Base-by-base conservation (phyloP, 1,140 invertebrate species). In the Rhagoletis zephyria region DNA sequence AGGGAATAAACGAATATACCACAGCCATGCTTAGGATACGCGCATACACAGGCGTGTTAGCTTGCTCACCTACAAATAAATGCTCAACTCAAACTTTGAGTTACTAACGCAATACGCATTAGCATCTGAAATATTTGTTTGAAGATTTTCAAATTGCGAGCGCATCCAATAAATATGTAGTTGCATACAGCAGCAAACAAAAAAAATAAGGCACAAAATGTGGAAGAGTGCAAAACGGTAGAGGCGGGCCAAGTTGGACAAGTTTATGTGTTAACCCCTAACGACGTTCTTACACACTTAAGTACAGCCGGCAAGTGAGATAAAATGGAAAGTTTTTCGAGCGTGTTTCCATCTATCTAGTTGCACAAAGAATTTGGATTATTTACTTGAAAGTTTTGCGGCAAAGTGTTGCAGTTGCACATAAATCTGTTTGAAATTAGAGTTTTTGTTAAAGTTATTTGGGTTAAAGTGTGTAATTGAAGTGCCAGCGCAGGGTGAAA, bases 391-490 rank as follows among this genome's bases (percentile, higher is more conserved):
- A 81, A 56, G 16, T 81, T 56, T 81, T 81, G 74, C n/a, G 48
- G 48, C 74, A 81, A 81, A 81, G 48, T 56, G 48, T 56, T 59
- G 48, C 74, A 81, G 48, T 56, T 19, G 48, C 74, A 59, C 74
- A 81, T 81, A 81, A 81, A 81, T 81, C 74, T 81, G 48, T 81
- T 81, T 81, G 74, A 81, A 81, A 81, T 56, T 42, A 81, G 48
- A 56, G 48, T 51, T 81, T 81, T 81, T 81, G 74, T 56, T 81
- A 81, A 81, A 81, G 74, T 81, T 81, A 81, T 81, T 81, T 51
- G 74, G 74, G 74, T 81, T 81, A 56, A 81, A 81, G 48, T 81
- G 45, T 81, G 48, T 56, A 56, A 81, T 81, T 81, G 74, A 56
- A 81, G 48, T 59, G 74, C 42, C 16, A 45, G 14, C 48, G 70